phyloP scores from a whole-genome alignment of 1,140 invertebrate genomes.

The Subanguina moxae region DNA sequence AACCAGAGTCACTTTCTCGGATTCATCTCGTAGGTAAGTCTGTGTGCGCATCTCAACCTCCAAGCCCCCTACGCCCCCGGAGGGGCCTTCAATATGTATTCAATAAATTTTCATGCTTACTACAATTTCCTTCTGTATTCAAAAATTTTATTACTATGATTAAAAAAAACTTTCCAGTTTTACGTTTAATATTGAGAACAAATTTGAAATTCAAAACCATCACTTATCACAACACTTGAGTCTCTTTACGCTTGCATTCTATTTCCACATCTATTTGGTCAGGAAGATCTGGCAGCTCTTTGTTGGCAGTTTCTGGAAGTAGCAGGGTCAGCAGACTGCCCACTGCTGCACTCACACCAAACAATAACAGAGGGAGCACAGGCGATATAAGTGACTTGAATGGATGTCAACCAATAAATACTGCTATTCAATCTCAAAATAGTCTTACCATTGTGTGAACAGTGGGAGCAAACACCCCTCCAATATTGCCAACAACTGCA shows the following conservation, averaged over 20 bases:
- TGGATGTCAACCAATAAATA: not conserved
- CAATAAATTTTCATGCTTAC: too few relatives aligned
- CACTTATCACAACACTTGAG: not conserved
- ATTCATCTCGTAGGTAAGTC: too few relatives aligned
- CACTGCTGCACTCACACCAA: slow-evolving; percentile 7
- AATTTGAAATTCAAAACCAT: too few relatives aligned
- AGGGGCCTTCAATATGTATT: too few relatives aligned
- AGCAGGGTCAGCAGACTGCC: slow-evolving; percentile 3
- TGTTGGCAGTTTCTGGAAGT: slow-evolving; percentile 5
- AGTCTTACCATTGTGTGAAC: not conserved
- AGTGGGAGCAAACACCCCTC: slow-evolving; percentile 1
- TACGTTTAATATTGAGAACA: too few relatives aligned
- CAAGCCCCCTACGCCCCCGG: too few relatives aligned
- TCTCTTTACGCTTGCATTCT: not conserved
- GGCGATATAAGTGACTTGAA: not conserved
- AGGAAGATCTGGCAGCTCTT: slow-evolving; percentile 1
- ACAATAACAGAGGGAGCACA: not conserved
- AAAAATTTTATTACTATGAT: too few relatives aligned
- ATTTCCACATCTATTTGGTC: slow-evolving; percentile 1
- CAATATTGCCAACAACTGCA: not conserved
- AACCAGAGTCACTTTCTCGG: too few relatives aligned
- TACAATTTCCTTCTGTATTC: too few relatives aligned
- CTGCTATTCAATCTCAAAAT: not conserved
- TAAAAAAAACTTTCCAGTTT: too few relatives aligned
- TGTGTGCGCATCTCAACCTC: too few relatives aligned